Base-by-base conservation (phyloP, 2,888 invertebrate species). In the Hirtodrosophila histrioides region DNA sequence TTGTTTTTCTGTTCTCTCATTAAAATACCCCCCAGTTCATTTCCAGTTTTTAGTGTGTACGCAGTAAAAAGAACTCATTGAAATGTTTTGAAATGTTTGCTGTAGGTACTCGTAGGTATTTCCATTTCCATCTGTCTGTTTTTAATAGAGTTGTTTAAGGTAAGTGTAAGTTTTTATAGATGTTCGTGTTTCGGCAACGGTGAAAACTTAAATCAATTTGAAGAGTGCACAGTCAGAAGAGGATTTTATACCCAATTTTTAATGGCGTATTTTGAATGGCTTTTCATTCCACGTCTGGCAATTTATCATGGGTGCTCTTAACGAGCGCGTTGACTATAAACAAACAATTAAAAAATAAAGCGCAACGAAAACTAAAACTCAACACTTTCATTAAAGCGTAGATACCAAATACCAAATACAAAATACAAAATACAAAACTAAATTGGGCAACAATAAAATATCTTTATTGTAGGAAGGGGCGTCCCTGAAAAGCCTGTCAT, bases 391-490 rank as follows among this genome's bases (percentile, higher is more conserved):
- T 84, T 84, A 79, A 73, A 33, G 51, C 62, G 36, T 29, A 27
- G 33, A 65, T 29, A 35, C 64, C 23, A 56, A 61, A 61, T 67
- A 61, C 64, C 35, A 49, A 64, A 49, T 43, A 49, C 24, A 54
- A 54, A 66, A 76, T 67, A 61, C 64, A 39, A 49, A 64, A 49
- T 43, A 49, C 24, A 54, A 54, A 66, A 76, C 65, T 45, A 55
- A 73, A 85, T 86, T 86, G 81, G 71, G 86, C 71, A 83, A 80
- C 86, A 83, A 83, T 80, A 86, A 83, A 80, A 86, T 78, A 76
- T 81, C 74, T 78, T 68, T 63, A 63, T 65, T 39, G 62, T 41
- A 8, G n/a, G n/a, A 33, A 17, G 61, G 8, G 33, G 17, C 6
- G 53, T 68, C 49, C 48, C 37, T 55, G 62, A 62, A 79, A 79